phyloP scores from a whole-genome alignment of 2,797 vertebrate genomes.

The Eurystomus glaucurus region DNA sequence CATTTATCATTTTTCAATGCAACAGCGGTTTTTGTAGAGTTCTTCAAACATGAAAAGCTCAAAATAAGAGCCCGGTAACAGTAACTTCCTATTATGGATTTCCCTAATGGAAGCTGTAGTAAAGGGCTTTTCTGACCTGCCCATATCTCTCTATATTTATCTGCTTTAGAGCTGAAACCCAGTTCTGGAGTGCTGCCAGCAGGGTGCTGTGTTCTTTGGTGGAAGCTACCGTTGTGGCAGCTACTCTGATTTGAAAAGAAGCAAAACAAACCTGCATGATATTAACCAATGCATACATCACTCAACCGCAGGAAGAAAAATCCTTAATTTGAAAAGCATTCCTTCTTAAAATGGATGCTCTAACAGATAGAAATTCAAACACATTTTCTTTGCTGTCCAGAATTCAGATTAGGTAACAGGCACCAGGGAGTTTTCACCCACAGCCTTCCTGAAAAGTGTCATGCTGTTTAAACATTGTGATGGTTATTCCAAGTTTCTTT shows the following conservation, averaged over 20 bases:
- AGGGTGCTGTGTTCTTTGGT: neutral
- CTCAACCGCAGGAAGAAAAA: neutral
- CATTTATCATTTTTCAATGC: neutral
- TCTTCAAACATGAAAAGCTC: neutral
- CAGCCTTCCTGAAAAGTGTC: neutral
- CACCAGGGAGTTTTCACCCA: neutral
- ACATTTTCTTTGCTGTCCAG: fast-evolving
- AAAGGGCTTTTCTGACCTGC: neutral
- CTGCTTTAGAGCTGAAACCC: neutral
- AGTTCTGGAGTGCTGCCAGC: neutral
- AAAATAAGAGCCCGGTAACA: neutral
- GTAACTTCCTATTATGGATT: neutral
- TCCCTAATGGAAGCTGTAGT: neutral
- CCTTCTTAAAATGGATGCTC: neutral
- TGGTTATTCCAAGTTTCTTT: neutral
- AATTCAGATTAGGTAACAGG: neutral
- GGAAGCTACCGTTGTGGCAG: neutral
- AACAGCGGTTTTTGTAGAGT: neutral
- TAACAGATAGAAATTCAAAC: neutral
- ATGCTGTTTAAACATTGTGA: fast-evolving
- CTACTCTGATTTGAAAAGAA: neutral
- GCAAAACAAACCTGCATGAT: neutral
- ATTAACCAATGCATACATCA: neutral
- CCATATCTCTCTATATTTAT: neutral
- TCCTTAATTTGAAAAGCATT: neutral